A percentile compares a stretch with the other conserved stretches of the same genome.
Conservation (phyloP, 2,888 invertebrate genomes). For the Pachycephus smyrnensis region DNA sequence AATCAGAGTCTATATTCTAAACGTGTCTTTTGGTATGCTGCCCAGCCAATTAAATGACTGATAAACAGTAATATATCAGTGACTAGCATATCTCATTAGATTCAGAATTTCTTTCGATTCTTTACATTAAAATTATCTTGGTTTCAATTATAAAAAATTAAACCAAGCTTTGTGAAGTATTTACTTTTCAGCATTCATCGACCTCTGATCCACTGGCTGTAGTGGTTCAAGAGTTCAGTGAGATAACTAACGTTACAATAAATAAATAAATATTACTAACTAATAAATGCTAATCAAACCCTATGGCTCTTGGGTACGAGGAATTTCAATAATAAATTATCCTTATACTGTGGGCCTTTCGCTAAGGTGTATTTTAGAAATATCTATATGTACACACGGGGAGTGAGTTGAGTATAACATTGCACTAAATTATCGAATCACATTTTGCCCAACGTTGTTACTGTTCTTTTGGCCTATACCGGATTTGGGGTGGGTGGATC, state of each 20-base stretch:
- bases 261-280: constrained; percentile 37
- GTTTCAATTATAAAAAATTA: constrained; percentile 8
- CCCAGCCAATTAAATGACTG: constrained; percentile 28
- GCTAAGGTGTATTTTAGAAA: constrained; percentile 23
- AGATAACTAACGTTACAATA: constrained; percentile 20
- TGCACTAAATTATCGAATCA: constrained; percentile 54
- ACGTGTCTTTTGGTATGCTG: constrained; percentile 49
- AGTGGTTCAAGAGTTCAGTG: constrained; percentile 12
- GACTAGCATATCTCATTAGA: constrained; percentile 43
- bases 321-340: constrained; percentile 12
- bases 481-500: neutral
- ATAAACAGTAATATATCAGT: constrained; percentile 13
- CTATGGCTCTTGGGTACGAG: constrained; percentile 11
- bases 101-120: constrained; percentile 24
- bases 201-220: constrained; percentile 11
- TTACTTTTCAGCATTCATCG: neutral
- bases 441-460: constrained; percentile 23
- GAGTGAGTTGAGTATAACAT: constrained; percentile 46
- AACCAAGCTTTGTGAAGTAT: neutral
- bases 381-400: constrained; percentile 44
- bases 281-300: constrained; percentile 23
- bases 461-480: neutral
- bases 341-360: constrained; percentile 7
- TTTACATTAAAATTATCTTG: constrained; percentile 6
- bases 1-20: constrained; percentile 37